These are phyloP conservation scores for Philonicus albiceps DNA, from an alignment of 2,888 invertebrate genomes.

Conservation along the genomic window DNA sequence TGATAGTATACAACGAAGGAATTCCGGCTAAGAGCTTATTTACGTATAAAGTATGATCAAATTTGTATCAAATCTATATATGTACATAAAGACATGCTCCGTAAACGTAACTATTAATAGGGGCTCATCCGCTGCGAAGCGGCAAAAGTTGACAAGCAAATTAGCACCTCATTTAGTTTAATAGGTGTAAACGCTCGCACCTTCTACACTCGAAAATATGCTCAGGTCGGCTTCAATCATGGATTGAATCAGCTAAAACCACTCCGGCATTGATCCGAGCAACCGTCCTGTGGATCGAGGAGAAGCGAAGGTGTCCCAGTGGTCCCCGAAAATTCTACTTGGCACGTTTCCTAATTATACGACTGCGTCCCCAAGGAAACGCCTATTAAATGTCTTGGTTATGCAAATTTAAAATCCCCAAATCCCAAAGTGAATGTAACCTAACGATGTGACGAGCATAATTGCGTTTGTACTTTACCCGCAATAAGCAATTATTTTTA, in stretches of 20 bases:
- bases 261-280: neutral
- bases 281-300: neutral
- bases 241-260: neutral
- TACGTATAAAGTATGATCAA: neutral
- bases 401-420: conserved; percentile 38
- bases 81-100: neutral
- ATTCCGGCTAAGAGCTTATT: neutral
- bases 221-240: neutral
- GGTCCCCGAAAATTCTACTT: conserved; percentile 6
- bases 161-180: conserved; percentile 8
- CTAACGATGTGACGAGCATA: conserved; percentile 43
- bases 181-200: neutral
- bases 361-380: conserved; percentile 23
- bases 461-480: conserved; percentile 40
- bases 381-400: conserved; percentile 38
- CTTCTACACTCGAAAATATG: conserved; percentile 3
- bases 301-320: neutral
- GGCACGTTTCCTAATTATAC: conserved; percentile 41
- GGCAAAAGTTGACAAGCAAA: neutral
- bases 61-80: neutral
- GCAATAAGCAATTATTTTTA: conserved; percentile 40
- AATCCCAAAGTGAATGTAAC: conserved; percentile 40
- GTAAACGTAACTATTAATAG: neutral
- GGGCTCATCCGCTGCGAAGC: neutral
- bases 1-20: neutral